Conservation (phyloP, 2,113 vertebrate species). For the Heterotis niloticus region DNA sequence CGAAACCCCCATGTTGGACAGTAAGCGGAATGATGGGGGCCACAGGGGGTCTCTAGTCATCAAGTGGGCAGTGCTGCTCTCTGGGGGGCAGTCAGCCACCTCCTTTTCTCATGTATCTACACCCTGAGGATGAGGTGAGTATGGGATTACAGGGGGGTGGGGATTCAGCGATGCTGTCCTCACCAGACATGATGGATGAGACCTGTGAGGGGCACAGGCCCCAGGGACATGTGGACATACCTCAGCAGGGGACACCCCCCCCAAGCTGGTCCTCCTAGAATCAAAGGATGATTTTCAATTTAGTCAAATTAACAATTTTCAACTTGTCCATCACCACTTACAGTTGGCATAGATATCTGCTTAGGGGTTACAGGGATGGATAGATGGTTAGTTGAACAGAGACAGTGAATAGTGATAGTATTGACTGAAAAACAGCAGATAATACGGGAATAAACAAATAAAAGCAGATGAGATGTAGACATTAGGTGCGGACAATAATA, state of each 20-base stretch:
- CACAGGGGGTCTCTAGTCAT: constrained; percentile 5
- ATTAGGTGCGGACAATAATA: too few relatives aligned
- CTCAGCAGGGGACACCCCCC: constrained; percentile 48
- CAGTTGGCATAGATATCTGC: not conserved
- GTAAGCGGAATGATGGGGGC: too few relatives aligned
- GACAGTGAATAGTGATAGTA: too few relatives aligned
- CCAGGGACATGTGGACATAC: constrained; percentile 24
- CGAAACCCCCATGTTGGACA: too few relatives aligned
- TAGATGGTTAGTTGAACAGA: too few relatives aligned
- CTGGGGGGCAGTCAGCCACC: constrained; percentile 42
- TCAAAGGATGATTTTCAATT: not conserved
- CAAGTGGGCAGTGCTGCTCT: constrained; percentile 48
- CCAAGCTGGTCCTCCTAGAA: constrained; percentile 46
- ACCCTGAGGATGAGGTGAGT: constrained; percentile 60
- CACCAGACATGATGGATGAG: constrained; percentile 50
- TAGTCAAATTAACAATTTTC: not conserved
- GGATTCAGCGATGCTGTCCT: constrained; percentile 52
- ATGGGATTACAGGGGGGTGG: constrained; percentile 27
- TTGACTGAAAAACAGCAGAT: too few relatives aligned
- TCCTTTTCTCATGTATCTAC: constrained; percentile 47
- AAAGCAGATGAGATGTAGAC: too few relatives aligned
- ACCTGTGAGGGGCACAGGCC: constrained; percentile 33
- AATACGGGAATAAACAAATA: too few relatives aligned
- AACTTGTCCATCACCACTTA: not conserved
- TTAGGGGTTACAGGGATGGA: not conserved